Base-by-base conservation (phyloP, 1,140 invertebrate species). In the Anastrepha obliqua region DNA sequence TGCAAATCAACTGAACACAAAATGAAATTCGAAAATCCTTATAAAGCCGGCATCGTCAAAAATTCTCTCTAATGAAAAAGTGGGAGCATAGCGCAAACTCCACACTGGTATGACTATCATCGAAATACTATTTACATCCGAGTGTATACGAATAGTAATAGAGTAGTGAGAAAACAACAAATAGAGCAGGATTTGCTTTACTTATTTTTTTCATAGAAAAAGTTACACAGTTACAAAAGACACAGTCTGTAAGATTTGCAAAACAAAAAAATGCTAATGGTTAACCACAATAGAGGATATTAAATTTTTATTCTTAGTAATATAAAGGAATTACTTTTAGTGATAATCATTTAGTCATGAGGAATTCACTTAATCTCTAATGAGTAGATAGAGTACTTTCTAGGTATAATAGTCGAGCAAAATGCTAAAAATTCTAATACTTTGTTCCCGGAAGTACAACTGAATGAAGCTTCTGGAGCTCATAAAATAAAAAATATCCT, bases 1-100 rank as follows among this genome's bases (percentile, higher is more conserved):
- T 47, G 67, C 39, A 74, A 74, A 17, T 17, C 13, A 74, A 74
- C 67, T 74, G 67, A n/a, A 17, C 9, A 44, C 39, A 74, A 74
- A 74, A 17, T 42, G 5, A 44, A 44, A 74, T 74, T 74, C 67
- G 67, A 74, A 74, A 42, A 74, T 74, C 67, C 67, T 74, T 74
- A 74, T 29, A 74, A 13, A 47, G 4, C 64, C 64, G 29, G 64
- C 29, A 67, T 20, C 20, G 51, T 8, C 51, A 55, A 55, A 55
- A 55, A 3, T 67, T 9, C 39, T 67, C 64, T 42, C 11, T 4
- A 9, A 67, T 67, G 11, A 29, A 55, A 55, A 55, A 39, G 64
- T 67, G 20, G 64, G 64, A 29, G 64, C 64, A 67, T 11, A 67
- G n/a, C 64, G 64, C 64, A 67, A 67, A 7, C 20, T n/a, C 8